phyloP scores from a whole-genome alignment of 2,797 vertebrate genomes.

The Momotus momota region DNA sequence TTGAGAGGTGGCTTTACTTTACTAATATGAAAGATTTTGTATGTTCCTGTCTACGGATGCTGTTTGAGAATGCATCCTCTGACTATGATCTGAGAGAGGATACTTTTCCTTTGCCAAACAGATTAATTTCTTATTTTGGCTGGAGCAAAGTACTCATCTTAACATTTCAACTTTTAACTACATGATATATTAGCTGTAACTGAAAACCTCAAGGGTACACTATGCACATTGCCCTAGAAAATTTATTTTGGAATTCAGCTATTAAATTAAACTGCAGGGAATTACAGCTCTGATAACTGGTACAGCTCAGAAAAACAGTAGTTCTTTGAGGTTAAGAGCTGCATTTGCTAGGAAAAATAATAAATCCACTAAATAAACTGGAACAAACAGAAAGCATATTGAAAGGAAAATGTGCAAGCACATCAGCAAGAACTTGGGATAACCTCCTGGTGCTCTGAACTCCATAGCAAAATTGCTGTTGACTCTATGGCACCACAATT shows the following conservation, averaged over 20 bases:
- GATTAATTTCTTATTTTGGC: not conserved
- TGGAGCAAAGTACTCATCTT: not conserved
- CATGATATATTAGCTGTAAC: not conserved
- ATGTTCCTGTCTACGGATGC: not conserved
- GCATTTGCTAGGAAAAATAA: not conserved
- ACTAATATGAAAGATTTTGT: not conserved
- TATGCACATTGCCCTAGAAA: slow-evolving; percentile 11
- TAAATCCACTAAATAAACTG: not conserved
- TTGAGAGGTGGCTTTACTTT: not conserved
- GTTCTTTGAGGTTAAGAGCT: not conserved
- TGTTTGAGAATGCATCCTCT: not conserved
- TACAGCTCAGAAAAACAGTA: not conserved
- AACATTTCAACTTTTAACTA: slow-evolving; percentile 1
- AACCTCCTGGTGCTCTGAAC: not conserved
- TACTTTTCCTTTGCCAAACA: not conserved
- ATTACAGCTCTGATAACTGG: not conserved
- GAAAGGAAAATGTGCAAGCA: not conserved
- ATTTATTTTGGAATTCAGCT: not conserved
- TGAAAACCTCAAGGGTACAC: not conserved
- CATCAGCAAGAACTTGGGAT: not conserved
- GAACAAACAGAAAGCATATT: not conserved
- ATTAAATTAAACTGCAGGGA: not conserved
- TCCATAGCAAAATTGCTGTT: not conserved
- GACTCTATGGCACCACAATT: not conserved
- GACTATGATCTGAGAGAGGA: not conserved